Evolutionary conservation across 1,140 invertebrate species (phyloP).

Genomic region (Triops longicaudatus): DNA sequence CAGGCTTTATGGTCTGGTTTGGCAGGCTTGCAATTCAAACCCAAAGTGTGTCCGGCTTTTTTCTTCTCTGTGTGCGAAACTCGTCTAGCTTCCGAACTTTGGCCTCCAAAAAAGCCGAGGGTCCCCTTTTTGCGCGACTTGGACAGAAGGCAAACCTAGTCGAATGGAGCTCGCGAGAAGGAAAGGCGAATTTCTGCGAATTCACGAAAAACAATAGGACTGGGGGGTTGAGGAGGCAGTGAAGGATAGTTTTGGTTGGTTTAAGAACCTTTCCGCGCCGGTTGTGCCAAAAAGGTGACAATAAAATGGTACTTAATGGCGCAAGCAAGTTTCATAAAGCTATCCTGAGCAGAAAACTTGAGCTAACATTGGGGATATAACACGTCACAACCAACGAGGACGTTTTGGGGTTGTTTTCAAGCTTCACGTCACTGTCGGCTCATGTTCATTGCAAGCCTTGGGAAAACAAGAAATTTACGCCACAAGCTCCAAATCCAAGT

Average conservation of each 20-base stretch:
- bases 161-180: not conserved
- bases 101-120: not conserved
- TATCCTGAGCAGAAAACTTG: not conserved
- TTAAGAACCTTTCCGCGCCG: not conserved
- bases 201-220: not conserved
- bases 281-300: not conserved
- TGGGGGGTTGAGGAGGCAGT: no score
- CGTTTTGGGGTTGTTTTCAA: not conserved
- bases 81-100: not conserved
- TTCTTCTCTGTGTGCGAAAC: not conserved
- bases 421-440: no score
- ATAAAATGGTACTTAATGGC: not conserved
- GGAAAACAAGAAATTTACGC: no score
- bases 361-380: not conserved
- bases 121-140: no score
- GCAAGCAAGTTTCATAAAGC: not conserved
- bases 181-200: not conserved
- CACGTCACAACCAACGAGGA: not conserved
- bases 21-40: constrained; percentile 7
- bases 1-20: not conserved
- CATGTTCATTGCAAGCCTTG: no score
- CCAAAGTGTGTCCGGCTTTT: not conserved
- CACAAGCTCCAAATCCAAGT: no score
- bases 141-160: not conserved
- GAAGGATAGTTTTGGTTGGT: no score